Conservation (phyloP, 2,797 vertebrate species). For the Phataginus tricuspis region DNA sequence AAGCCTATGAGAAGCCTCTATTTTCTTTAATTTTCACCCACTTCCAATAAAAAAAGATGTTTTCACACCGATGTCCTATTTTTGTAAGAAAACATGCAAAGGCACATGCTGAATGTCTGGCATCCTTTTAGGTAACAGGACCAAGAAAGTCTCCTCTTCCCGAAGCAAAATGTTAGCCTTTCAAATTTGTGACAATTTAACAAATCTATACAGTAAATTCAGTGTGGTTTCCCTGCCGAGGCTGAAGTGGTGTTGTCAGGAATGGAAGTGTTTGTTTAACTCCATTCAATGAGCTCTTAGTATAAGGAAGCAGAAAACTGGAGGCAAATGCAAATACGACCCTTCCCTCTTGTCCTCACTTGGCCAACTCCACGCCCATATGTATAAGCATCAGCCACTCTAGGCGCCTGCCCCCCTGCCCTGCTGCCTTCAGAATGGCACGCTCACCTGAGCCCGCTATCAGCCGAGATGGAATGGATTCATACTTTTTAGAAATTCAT, state of each 20-base stretch:
- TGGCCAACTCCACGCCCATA: accelerated
- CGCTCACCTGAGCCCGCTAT: not conserved
- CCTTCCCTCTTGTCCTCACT: not conserved
- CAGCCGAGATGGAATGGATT: not conserved
- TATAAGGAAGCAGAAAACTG: not conserved
- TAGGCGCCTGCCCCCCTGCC: not conserved
- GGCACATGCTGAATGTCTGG: not conserved
- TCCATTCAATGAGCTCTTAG: not conserved
- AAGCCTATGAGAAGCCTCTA: not conserved
- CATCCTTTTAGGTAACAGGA: not conserved
- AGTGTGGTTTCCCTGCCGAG: not conserved
- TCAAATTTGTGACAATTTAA: not conserved
- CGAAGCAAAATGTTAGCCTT: not conserved
- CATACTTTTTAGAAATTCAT: not conserved
- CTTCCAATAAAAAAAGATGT: not conserved
- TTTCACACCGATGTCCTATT: not conserved
- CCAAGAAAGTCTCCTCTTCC: not conserved
- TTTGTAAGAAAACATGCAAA: not conserved
- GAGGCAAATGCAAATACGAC: accelerated
- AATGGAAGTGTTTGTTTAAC: not conserved
- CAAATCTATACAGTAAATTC: not conserved
- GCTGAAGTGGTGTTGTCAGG: not conserved
- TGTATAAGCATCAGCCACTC: not conserved
- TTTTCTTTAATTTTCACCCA: conserved; percentile 5
- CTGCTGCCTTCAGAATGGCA: accelerated